Base-by-base conservation (phyloP, 2,888 invertebrate genomes). In the Drosophila anceps region DNA sequence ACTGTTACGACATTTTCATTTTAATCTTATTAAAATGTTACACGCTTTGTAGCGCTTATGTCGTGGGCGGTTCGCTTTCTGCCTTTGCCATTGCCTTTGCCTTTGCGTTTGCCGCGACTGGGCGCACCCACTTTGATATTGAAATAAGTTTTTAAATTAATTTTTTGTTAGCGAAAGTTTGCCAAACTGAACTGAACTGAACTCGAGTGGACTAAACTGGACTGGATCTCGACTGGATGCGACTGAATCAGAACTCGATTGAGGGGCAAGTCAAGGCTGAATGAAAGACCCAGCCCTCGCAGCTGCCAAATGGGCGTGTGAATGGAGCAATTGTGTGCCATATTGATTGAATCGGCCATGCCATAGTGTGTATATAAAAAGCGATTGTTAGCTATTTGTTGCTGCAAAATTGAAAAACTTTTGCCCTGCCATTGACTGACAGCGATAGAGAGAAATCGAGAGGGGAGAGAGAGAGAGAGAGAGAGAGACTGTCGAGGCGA, bases 21-120 rank as follows among this genome's bases (percentile, higher is more conserved):
- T 87, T 87, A 88, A 87, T 88, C 87, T 88, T 87, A 88, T 88
- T 87, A 87, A 87, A 87, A 88, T 80, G 87, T 84, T 88, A 83
- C 74, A 82, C 74, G 71, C 81, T 81, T 73, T 79, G 76, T 69
- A 63, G 62, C 69, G 61, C 66, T 62, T 65, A 64, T 48, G 37
- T 53, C 18, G 59, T 65, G 67, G 44, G 60, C 46, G 43, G 9
- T 33, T 29, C 15, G 13, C 37, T 37, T 24, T 13, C 54, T 43
- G 35, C 20, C 41, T 41, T 33, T 12, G 31, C 50, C 33, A 33
- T 18, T 6, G 33, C 33, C 20, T 77, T 64, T 69, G 79, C 29
- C 27, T 5, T 27, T n/a, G 29, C 27, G n/a, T n/a, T n/a, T n/a
- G 8, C 33, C 7, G 1, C 29, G 33, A 9, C 9, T 33, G 33